Base-by-base conservation (phyloP, 1,140 invertebrate species). In the Euwallacea similis region DNA sequence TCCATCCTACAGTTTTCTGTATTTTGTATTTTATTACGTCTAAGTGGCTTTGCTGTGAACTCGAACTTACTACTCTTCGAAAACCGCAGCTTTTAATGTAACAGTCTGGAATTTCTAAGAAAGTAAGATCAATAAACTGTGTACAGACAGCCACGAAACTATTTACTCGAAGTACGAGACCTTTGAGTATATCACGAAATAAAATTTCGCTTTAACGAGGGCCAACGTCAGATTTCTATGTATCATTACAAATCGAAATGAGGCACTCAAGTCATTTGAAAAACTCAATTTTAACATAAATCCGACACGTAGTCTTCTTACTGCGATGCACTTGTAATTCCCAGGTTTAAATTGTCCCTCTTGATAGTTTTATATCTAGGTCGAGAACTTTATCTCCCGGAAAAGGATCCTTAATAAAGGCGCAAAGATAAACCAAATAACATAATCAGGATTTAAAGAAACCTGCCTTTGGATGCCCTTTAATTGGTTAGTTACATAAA, bases 401-500 rank as follows among this genome's bases (percentile, higher is more conserved):
- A 64, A 50, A 11, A 21, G 62, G 33, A 13, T 64, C 46, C 62
- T 50, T 47, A 64, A 64, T 64, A 53, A 50, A 50, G 13, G 15
- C 42, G 47, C 46, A 7, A 69, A 60, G 61, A 42, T 61, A 44
- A 69, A 61, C 56, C 42, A 69, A 69, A 69, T 59, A 53, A 61
- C 50, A 69, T 53, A 53, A 69, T 42, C 11, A 53, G 42, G 7
- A 69, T 46, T 59, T 59, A 46, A 46, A 46, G 55, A 53, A 59
- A 15, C 10, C 54, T 61, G 13, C 33, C 53, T 46, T 13, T 33
- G 11, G 53, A 61, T 42, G 42, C 21, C 43, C 43, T 47, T 69
- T 69, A 69, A 71, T 71, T 65, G 58, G 21, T 71, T 59, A 16
- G 42, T 71, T 60, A 71, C 62, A 56, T 65, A 66, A 71, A 59